Evolutionary conservation across 2,888 invertebrate genomes (phyloP), one percentile per base, ranked within the genome.

Genomic region (Drosophila paramelanica): DNA sequence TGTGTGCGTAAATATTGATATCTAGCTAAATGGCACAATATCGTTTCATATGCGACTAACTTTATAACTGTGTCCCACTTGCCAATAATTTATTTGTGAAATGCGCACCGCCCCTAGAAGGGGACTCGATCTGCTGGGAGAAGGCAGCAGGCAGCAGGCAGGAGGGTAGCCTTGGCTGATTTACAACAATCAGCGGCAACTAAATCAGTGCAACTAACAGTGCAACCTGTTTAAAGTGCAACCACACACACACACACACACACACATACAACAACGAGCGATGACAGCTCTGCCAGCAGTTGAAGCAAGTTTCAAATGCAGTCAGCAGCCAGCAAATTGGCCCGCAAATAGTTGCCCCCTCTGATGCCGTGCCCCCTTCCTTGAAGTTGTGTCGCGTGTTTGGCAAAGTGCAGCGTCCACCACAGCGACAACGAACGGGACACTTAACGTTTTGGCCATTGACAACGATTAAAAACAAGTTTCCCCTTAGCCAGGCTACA

Each of bases 401-500:
- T 67, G 68, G 53, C 52, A 57, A 70, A 68, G 75, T 67, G 72
- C 80, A 55, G 59, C 67, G 39, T 49, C 69, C 36, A 23, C 31
- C 10, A 31, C 36, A 36, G 36, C 36, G 36, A 49, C 61, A 59
- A 36, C 69, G 55, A 89, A 89, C 88, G 88, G 88, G 86, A 86
- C 88, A 88, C 88, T 85, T 79, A 82, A 82, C 85, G 89, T 89
- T 89, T 84, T 84, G 85, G 88, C 83, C 81, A 85, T 85, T 85
- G 85, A 89, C 85, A 85, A 82, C 85, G 89, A 85, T 85, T 85
- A 85, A 89, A 86, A 86, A 86, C 85, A 66, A 82, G 85, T 86
- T 86, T 85, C 41, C 64, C 45, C 50, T 13, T 36, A 36, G 36
- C 36, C 36, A 4, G 11, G 36, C 31, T 31, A 8, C 10, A 31